phyloP scores from a whole-genome alignment of 1,140 invertebrate species.

The Cyclargus thomasi region DNA sequence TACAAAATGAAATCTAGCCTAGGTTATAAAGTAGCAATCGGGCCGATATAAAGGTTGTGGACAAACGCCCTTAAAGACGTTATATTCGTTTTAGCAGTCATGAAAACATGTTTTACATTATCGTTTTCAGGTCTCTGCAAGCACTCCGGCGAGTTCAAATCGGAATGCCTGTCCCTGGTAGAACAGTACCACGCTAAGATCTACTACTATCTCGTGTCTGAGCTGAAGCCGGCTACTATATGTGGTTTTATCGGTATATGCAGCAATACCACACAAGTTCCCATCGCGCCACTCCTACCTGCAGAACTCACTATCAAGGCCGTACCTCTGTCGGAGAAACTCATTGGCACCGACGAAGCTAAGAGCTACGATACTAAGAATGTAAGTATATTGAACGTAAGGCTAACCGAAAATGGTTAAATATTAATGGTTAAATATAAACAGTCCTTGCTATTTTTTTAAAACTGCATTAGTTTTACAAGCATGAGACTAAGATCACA shows the following conservation, averaged over 20 bases:
- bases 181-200: conserved; percentile 85
- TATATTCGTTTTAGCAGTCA: too few species aligned
- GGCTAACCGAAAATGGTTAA: not conserved
- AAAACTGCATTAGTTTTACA: too few species aligned
- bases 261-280: conserved; percentile 54
- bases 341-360: conserved; percentile 56
- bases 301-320: conserved; percentile 58
- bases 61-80: too few species aligned
- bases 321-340: conserved; percentile 27
- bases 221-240: conserved; percentile 80
- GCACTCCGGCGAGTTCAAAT: conserved; percentile 82
- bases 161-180: conserved; percentile 81
- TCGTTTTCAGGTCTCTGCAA: conserved; percentile 82
- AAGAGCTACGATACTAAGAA: conserved; percentile 46
- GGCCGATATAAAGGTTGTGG: too few species aligned
- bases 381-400: conserved; percentile 17
- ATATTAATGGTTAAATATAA: not conserved
- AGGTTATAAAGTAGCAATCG: too few species aligned
- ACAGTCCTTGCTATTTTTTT: too few species aligned
- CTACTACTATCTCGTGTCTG: conserved; percentile 82
- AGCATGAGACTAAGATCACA: too few species aligned
- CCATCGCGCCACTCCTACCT: conserved; percentile 76
- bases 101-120: not conserved
- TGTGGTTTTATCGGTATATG: conserved; percentile 86
- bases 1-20: too few species aligned